Percentiles rank a stretch among this genome's conserved stretches.
Conservation (phyloP, 2,797 vertebrate genomes). For the Taenioides sp. region DNA sequence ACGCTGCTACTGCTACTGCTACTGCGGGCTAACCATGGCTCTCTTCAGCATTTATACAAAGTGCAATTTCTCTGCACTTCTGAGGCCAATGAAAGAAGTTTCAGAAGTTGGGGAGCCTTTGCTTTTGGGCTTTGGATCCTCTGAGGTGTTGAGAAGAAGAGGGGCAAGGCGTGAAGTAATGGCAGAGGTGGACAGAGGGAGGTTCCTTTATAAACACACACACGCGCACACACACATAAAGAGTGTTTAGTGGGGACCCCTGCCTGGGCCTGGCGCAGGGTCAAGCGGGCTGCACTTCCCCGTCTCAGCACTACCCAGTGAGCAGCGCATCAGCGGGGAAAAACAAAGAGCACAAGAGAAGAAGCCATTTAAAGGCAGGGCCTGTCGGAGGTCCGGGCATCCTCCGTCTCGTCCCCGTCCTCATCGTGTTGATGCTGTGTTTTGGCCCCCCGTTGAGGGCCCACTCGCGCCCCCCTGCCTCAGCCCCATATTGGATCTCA, state of each 20-base stretch:
- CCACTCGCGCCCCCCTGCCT: conserved; percentile 77
- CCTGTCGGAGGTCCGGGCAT: conserved; percentile 62
- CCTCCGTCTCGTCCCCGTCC: conserved; percentile 59
- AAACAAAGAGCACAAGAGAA: conserved; percentile 39
- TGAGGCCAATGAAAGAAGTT: conserved; percentile 50
- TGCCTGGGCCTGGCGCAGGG: conserved; percentile 48
- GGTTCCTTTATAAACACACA: conserved; percentile 46
- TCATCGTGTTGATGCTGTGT: conserved; percentile 70
- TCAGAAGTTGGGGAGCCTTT: conserved; percentile 50
- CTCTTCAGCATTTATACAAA: conserved; percentile 70
- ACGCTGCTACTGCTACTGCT: conserved; percentile 37
- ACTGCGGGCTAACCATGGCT: conserved; percentile 53
- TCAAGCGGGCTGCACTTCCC: conserved; percentile 60
- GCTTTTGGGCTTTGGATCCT: conserved; percentile 44
- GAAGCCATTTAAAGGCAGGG: conserved; percentile 68
- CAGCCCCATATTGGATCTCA: conserved; percentile 85
- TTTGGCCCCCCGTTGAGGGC: conserved; percentile 75
- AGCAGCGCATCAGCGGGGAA: conserved; percentile 64
- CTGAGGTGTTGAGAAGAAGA: conserved; percentile 31
- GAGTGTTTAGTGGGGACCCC: conserved; percentile 46
- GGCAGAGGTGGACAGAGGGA: conserved; percentile 48
- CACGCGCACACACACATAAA: conserved; percentile 13
- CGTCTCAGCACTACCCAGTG: conserved; percentile 56
- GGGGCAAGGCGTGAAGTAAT: conserved; percentile 33
- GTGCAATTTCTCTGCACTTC: conserved; percentile 59